These are phyloP conservation scores for Troilus luridus DNA, from an alignment of 2,888 invertebrate species.

Conservation along the genomic window DNA sequence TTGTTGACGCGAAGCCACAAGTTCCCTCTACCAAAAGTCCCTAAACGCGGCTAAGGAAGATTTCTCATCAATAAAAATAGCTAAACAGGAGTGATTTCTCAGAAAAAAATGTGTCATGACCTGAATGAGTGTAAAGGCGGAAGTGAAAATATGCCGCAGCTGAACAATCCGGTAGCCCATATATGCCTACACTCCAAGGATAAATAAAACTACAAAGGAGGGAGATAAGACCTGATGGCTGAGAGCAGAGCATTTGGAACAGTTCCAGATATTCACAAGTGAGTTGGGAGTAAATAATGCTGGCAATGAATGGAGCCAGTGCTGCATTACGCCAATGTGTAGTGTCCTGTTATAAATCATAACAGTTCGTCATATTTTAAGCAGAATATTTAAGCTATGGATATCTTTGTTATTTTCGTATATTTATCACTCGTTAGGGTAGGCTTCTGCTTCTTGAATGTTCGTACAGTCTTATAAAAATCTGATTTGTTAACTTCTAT, in stretches of 20 bases:
- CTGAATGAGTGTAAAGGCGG: neutral
- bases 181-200: conserved; percentile 15
- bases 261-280: neutral
- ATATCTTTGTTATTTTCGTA: neutral
- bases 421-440: neutral
- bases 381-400: neutral
- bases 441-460: too few species aligned
- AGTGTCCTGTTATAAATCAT: neutral
- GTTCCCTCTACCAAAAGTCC: too few species aligned
- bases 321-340: conserved; percentile 5
- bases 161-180: neutral
- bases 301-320: conserved; percentile 10
- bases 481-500: too few species aligned
- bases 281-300: conserved; percentile 7
- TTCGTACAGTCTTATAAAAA: too few species aligned
- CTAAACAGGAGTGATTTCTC: neutral
- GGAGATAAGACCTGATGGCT: neutral
- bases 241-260: neutral
- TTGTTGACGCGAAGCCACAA: too few species aligned
- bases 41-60: too few species aligned
- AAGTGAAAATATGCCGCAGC: neutral
- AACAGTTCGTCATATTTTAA: neutral
- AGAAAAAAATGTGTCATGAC: neutral
- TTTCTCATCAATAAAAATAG: neutral
- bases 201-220: conserved; percentile 30